Evolutionary conservation across 2,113 vertebrate genomes (phyloP).

Genomic region (Theristicus caerulescens): DNA sequence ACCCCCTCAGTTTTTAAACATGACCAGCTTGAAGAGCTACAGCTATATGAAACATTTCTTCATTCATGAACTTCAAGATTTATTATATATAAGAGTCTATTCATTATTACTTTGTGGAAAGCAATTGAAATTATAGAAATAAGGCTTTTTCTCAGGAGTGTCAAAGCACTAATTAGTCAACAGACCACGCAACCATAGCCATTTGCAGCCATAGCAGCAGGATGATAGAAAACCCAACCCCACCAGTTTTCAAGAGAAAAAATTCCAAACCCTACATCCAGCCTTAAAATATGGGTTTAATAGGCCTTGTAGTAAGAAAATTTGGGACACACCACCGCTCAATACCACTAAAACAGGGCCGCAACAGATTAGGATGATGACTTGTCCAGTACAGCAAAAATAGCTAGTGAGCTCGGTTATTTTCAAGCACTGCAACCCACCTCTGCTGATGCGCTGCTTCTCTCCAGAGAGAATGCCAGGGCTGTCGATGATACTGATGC

Average conservation of each 20-base stretch:
- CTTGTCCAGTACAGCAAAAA: not conserved
- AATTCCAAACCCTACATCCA: not conserved
- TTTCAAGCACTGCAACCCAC: slow-evolving; percentile 65
- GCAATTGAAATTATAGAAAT: not conserved
- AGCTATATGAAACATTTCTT: not conserved
- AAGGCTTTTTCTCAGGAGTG: not conserved
- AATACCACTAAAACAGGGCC: not conserved
- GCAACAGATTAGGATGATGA: not conserved
- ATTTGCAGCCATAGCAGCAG: not conserved
- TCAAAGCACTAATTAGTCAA: not conserved
- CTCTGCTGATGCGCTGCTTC: slow-evolving; percentile 95
- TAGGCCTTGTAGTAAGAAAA: not conserved
- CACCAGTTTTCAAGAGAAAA: not conserved
- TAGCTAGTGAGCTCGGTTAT: not conserved
- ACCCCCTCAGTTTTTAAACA: not conserved
- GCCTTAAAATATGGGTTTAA: not conserved
- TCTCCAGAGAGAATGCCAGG: slow-evolving; percentile 96
- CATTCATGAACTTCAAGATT: not conserved
- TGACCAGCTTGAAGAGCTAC: not conserved
- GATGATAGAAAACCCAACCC: not conserved
- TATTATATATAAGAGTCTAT: not conserved
- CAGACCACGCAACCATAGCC: not conserved
- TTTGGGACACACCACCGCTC: not conserved
- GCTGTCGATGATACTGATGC: slow-evolving; percentile 97
- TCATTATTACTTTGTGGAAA: not conserved